These are phyloP conservation scores for Diadumene lineata DNA, from an alignment of 92 coral and sea anemone genomes.

Conservation along the genomic window DNA sequence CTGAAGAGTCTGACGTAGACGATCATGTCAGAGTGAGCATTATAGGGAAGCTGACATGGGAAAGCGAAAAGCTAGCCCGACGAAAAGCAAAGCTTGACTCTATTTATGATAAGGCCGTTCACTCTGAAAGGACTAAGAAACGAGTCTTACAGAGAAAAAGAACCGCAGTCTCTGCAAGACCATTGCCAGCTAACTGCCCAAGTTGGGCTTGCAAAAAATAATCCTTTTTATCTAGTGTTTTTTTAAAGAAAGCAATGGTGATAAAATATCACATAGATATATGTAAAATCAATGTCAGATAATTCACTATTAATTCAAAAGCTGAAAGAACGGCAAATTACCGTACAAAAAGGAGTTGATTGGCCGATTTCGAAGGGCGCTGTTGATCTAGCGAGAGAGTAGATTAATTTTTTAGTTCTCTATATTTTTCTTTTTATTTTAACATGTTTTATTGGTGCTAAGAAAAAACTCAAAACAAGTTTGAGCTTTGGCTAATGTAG, in stretches of 20 bases:
- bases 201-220: conserved; percentile 22
- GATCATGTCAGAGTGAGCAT: conserved; percentile 6
- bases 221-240: not conserved
- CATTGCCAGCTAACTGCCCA: conserved; percentile 32
- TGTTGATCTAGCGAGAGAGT: too few relatives aligned
- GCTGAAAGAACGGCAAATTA: too few relatives aligned
- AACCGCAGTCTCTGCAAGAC: conserved; percentile 11
- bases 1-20: conserved; percentile 30
- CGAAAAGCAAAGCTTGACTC: conserved; percentile 35
- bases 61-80: conserved; percentile 27
- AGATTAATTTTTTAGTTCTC: too few relatives aligned
- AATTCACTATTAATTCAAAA: too few relatives aligned
- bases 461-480: too few relatives aligned
- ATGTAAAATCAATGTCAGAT: not conserved
- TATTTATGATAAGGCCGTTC: conserved; percentile 18
- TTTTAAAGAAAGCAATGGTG: not conserved
- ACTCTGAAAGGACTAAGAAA: conserved; percentile 30
- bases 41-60: conserved; percentile 26
- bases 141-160: conserved; percentile 21
- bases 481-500: too few relatives aligned
- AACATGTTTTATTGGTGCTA: too few relatives aligned
- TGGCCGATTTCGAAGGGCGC: too few relatives aligned
- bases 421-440: too few relatives aligned
- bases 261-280: not conserved
- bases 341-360: too few relatives aligned